Evolutionary conservation across 2,797 vertebrate genomes (phyloP).

Genomic region (Amphiprion clarkii): DNA sequence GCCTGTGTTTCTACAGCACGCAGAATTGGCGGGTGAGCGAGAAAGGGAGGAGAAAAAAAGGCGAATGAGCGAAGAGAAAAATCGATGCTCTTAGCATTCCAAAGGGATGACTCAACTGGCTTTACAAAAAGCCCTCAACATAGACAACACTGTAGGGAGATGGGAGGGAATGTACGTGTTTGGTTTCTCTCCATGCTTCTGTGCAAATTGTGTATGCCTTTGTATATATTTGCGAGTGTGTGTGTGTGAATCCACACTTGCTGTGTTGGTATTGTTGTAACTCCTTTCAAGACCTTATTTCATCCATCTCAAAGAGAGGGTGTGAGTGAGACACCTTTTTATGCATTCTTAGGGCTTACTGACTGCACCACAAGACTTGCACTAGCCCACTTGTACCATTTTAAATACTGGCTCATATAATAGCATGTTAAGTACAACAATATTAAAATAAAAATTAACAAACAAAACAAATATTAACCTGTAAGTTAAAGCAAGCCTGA

Average conservation of each 20-base stretch:
- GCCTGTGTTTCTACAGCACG: conserved; percentile 56
- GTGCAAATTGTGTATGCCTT: conserved; percentile 30
- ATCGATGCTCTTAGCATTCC: conserved; percentile 82
- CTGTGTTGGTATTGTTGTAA: conserved; percentile 12
- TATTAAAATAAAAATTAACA: not conserved
- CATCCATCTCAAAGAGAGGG: not conserved
- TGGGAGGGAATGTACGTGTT: conserved; percentile 37
- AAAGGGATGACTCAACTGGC: conserved; percentile 80
- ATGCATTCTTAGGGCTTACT: conserved; percentile 22
- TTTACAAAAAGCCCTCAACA: conserved; percentile 63
- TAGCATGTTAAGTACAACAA: not conserved
- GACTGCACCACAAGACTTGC: conserved; percentile 29
- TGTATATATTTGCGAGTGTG: conserved; percentile 25
- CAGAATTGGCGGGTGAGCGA: conserved; percentile 53
- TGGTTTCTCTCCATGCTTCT: conserved; percentile 36
- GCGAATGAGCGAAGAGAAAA: conserved; percentile 62
- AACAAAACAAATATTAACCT: not conserved
- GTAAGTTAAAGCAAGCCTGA: not conserved
- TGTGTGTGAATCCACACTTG: not conserved
- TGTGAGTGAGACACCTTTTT: conserved; percentile 26
- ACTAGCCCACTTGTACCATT: conserved; percentile 19
- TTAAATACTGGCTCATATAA: not conserved
- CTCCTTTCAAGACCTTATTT: conserved; percentile 43
- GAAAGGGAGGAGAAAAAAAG: conserved; percentile 46
- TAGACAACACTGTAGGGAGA: conserved; percentile 50